Evolutionary conservation across 2,113 vertebrate species (phyloP).

Genomic region (Ramphastos sulfuratus): DNA sequence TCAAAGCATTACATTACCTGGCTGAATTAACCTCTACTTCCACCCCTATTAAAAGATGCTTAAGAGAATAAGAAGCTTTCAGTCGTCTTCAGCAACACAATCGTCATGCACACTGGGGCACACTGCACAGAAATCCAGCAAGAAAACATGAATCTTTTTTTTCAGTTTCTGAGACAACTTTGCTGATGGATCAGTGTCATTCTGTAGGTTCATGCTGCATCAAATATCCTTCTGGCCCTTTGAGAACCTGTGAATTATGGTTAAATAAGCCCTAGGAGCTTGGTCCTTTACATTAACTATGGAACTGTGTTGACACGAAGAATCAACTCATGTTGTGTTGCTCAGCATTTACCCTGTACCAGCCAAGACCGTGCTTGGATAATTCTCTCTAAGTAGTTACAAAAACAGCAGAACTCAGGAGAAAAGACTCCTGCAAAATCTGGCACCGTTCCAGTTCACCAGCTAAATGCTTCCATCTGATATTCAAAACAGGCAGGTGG

Average conservation of each 20-base stretch:
- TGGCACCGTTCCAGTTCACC: neutral
- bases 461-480: constrained; percentile 39
- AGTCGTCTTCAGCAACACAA: neutral
- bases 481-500: constrained; percentile 62
- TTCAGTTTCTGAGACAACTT: neutral
- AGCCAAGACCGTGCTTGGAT: neutral
- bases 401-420: neutral
- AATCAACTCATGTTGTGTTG: neutral
- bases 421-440: constrained; percentile 19
- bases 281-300: neutral
- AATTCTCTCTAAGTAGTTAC: constrained; percentile 36
- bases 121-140: neutral
- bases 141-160: neutral
- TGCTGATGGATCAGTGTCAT: neutral
- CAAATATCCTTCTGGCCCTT: neutral
- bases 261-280: neutral
- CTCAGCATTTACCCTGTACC: constrained; percentile 2
- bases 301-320: neutral
- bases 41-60: neutral
- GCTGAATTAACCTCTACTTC: neutral
- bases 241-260: neutral
- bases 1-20: neutral
- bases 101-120: neutral
- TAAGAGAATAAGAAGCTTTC: constrained; percentile 9
- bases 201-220: neutral